Base-by-base conservation (phyloP, 2,888 invertebrate species). In the Mamestra brassicae region DNA sequence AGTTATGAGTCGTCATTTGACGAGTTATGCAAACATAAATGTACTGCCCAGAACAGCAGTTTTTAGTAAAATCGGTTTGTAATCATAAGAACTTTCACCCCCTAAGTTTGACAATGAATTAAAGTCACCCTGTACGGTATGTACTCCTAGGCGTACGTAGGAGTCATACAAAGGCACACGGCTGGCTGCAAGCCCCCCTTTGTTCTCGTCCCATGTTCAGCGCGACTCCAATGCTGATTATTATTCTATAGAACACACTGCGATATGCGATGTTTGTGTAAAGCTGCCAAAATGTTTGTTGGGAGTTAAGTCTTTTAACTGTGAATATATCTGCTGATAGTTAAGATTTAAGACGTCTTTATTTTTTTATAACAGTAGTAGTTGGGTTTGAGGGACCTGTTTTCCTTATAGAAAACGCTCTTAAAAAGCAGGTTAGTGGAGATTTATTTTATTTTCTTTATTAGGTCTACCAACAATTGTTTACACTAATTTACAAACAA, bases 151-250 rank as follows among this genome's bases (percentile, higher is more conserved):
- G 45, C 61, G 11, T 78, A 34, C 17, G 36, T 65, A 54, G 45
- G 52, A 71, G 71, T 70, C 38, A 47, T 42, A 77, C 73, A 66
- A 62, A 79, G 50, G 50, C 52, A 26, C 42, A 69, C 61, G 67
- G 60, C 71, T 58, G 60, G 55, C 62, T 71, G 78, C 75, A 77
- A 76, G 76, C 73, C n/a, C n/a, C 47, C 60, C 81, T 75, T 83
- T 85, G 84, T 85, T 81, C 74, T 10, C 13, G 13, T n/a, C 26
- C 26, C 54, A 42, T 78, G 71, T 71, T 64, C 78, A 64, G 58
- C 13, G 67, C 50, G 61, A 65, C 72, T 72, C 63, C 74, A 74
- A 78, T 75, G 74, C 60, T 83, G 73, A 81, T 85, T 76, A 75
- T 80, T 71, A 77, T 80, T 72, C 81, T 50, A 77, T 42, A 60